These are phyloP conservation scores for Falcaria lacertinaria DNA, from an alignment of 2,888 invertebrate species.

Conservation along the genomic window DNA sequence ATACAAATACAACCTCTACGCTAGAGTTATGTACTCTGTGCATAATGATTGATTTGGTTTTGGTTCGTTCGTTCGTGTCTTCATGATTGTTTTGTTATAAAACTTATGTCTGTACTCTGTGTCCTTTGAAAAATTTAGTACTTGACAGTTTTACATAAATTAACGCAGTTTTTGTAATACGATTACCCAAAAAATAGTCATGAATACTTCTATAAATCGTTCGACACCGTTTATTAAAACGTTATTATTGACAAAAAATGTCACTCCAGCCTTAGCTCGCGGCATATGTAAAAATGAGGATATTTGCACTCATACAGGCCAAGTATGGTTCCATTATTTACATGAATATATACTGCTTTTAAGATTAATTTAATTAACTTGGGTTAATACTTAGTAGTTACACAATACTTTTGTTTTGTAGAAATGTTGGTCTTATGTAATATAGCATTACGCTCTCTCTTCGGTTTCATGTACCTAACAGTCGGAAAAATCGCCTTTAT, in stretches of 20 bases:
- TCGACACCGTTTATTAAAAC: background rate
- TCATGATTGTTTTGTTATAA: too few species aligned
- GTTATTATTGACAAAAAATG: background rate
- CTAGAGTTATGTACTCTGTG: too few species aligned
- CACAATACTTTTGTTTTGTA: background rate
- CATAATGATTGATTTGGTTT: too few species aligned
- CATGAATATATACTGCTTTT: background rate
- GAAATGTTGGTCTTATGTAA: background rate
- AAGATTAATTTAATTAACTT: background rate
- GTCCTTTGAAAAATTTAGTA: too few species aligned
- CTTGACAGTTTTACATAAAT: too few species aligned
- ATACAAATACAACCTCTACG: too few species aligned
- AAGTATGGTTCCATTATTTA: conserved; percentile 31
- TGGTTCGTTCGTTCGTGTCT: too few species aligned
- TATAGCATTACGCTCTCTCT: background rate
- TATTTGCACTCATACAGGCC: conserved; percentile 58
- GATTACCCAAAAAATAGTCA: background rate
- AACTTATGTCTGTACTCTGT: too few species aligned
- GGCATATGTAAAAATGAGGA: conserved; percentile 41
- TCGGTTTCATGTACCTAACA: background rate
- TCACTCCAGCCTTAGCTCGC: background rate
- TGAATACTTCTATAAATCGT: background rate
- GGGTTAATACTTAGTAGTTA: background rate
- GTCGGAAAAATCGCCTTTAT: background rate
- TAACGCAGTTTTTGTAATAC: too few species aligned